Conservation (phyloP, 2,888 invertebrate genomes). For the Diplazon laetatorius region DNA sequence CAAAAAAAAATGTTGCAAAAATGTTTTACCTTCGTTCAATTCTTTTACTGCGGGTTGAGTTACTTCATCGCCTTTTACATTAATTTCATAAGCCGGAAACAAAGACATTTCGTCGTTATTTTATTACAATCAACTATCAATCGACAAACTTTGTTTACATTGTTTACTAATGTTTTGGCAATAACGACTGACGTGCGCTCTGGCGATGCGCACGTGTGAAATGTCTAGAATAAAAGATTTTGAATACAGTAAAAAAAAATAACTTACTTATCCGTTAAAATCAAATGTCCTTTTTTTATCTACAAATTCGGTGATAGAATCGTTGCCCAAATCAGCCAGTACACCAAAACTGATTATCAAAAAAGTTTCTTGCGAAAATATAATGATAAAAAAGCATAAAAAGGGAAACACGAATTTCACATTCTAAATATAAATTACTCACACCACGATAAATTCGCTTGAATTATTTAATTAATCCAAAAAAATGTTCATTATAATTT, state of each 20-base stretch:
- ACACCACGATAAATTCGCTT: background rate
- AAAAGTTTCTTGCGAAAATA: too few relatives aligned
- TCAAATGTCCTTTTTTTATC: too few relatives aligned
- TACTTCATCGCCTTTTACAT: background rate
- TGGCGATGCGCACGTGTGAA: too few relatives aligned
- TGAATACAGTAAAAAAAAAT: too few relatives aligned
- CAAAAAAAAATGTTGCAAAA: background rate
- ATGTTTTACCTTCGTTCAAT: slow-evolving; percentile 20
- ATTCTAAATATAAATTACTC: background rate
- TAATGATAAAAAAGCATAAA: too few relatives aligned
- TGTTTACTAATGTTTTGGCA: slow-evolving; percentile 13
- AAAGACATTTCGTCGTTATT: slow-evolving; percentile 50
- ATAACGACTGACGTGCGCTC: background rate
- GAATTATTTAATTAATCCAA: slow-evolving; percentile 25
- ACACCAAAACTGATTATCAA: too few relatives aligned
- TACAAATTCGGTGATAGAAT: too few relatives aligned
- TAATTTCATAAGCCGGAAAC: slow-evolving; percentile 53
- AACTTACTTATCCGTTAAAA: too few relatives aligned
- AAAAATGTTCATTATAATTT: slow-evolving; percentile 34
- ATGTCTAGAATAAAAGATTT: too few relatives aligned
- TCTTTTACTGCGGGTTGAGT: background rate
- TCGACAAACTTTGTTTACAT: slow-evolving; percentile 2
- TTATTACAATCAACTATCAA: background rate
- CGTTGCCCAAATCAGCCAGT: too few relatives aligned
- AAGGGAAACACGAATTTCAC: too few relatives aligned